Conservation (phyloP, 2,113 vertebrate genomes). For the Paraplagusia blochii region DNA sequence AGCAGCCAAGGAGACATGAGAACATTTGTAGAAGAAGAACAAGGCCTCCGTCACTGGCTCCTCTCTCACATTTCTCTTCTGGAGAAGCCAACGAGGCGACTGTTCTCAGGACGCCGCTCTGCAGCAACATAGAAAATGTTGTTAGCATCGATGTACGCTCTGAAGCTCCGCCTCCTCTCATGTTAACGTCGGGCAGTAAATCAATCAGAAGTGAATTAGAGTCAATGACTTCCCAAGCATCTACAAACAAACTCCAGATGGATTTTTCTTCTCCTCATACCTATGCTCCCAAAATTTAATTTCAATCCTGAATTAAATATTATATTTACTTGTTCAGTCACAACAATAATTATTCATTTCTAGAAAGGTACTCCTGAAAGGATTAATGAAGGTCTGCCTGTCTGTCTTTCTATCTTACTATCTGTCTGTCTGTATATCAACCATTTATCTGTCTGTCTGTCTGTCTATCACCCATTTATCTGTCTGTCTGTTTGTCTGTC, state of each 20-base stretch:
- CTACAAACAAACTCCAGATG: neutral
- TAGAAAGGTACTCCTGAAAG: too few relatives aligned
- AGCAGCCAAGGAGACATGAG: neutral
- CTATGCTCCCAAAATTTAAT: neutral
- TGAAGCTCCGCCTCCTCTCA: neutral
- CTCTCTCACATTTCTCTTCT: constrained; percentile 17
- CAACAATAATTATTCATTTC: too few relatives aligned
- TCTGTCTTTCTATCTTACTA: too few relatives aligned
- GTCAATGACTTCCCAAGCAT: neutral
- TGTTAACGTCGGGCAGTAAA: constrained; percentile 3
- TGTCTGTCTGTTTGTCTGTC: too few relatives aligned
- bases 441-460: too few relatives aligned
- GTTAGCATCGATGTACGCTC: constrained; percentile 25
- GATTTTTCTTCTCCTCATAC: too few relatives aligned
- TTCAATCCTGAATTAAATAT: too few relatives aligned
- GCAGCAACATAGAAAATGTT: constrained; percentile 20
- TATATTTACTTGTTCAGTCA: too few relatives aligned
- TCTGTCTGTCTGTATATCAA: too few relatives aligned
- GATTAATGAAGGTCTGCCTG: too few relatives aligned
- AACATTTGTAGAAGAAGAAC: neutral
- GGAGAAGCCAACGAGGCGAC: constrained; percentile 20
- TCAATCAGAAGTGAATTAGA: constrained; percentile 35
- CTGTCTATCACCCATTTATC: too few relatives aligned
- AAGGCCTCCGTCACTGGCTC: neutral
- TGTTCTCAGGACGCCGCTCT: neutral